Evolutionary conservation across 2,113 vertebrate species (phyloP).

Genomic region (Pao palembangensis): DNA sequence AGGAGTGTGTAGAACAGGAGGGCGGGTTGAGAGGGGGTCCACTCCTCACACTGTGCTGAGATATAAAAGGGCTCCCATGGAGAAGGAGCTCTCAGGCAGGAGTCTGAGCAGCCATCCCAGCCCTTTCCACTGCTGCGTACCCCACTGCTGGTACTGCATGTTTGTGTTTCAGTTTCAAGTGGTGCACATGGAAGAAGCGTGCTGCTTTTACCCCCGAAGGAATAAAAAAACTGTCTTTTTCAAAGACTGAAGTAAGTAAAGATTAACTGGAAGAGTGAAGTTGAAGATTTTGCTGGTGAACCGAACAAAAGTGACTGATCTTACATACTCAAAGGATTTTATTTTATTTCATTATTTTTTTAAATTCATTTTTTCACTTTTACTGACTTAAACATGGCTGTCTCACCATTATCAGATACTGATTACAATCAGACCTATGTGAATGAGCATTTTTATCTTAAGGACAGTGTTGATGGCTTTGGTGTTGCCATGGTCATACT

Average conservation of each 20-base stretch:
- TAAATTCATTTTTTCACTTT: too few species aligned
- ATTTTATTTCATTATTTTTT: too few species aligned
- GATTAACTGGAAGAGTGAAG: too few species aligned
- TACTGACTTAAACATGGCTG: constrained; percentile 37
- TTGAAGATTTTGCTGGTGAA: too few species aligned
- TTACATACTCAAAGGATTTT: too few species aligned
- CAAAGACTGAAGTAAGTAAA: too few species aligned
- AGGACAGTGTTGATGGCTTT: constrained; percentile 28
- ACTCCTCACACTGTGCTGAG: constrained; percentile 42
- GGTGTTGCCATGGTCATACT: constrained; percentile 61
- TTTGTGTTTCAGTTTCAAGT: constrained; percentile 10
- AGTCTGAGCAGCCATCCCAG: constrained; percentile 19
- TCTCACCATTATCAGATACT: background rate
- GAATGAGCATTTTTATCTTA: constrained; percentile 24
- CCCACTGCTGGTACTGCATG: too few species aligned
- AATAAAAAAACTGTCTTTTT: background rate
- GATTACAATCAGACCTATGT: constrained; percentile 37
- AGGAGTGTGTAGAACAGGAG: constrained; percentile 45
- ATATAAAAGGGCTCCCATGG: constrained; percentile 69
- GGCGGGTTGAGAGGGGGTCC: constrained; percentile 17
- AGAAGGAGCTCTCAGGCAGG: constrained; percentile 48
- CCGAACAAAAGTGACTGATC: too few species aligned
- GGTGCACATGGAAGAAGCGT: background rate
- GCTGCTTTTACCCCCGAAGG: background rate
- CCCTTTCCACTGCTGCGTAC: constrained; percentile 8